Base-by-base conservation (phyloP, 2,888 invertebrate genomes). In the Mythimna loreyi region DNA sequence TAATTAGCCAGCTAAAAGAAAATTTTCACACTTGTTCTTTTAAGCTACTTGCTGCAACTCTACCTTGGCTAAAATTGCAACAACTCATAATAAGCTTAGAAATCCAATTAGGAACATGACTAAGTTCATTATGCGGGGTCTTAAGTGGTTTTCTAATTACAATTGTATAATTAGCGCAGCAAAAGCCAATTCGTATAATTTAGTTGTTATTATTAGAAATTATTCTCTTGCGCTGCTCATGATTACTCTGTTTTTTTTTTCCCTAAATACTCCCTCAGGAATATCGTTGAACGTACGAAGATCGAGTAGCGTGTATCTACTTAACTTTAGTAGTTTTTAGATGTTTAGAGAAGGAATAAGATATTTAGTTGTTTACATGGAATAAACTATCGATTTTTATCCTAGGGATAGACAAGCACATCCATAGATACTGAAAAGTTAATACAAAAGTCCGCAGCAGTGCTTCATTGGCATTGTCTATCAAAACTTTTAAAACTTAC, bases 21-120 rank as follows among this genome's bases (percentile, higher is more conserved):
- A 33, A 43, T 43, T n/a, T n/a, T 40, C 25, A 47, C 50, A 13
- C 30, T 63, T 64, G 21, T 9, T 50, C 55, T 69, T 76, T 59
- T 49, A 40, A 45, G 50, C 47, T 21, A 23, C 45, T 28, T 21
- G 11, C 50, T 45, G 65, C 65, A 65, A 49, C 16, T 16, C n/a
- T 55, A 43, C 40, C 55, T 55, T 49, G 21, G 13, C n/a, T 62
- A 62, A 62, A 65, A 65, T 76, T 63, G 62, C 77, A 60, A 49
- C 47, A 47, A 59, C 9, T 78, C 65, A 80, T 76, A 80, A 80
- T 80, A 66, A 49, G 25, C 59, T 78, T 75, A 71, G 52, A 55
- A 80, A 62, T 13, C 25, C 56, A 76, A 76, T 80, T 80, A 71
- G 62, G 19, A 66, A 80, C 70, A 49, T 65, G 64, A 59, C 33